Evolutionary conservation across 2,888 invertebrate species (phyloP).

Genomic region (Diachrysia chrysitis): DNA sequence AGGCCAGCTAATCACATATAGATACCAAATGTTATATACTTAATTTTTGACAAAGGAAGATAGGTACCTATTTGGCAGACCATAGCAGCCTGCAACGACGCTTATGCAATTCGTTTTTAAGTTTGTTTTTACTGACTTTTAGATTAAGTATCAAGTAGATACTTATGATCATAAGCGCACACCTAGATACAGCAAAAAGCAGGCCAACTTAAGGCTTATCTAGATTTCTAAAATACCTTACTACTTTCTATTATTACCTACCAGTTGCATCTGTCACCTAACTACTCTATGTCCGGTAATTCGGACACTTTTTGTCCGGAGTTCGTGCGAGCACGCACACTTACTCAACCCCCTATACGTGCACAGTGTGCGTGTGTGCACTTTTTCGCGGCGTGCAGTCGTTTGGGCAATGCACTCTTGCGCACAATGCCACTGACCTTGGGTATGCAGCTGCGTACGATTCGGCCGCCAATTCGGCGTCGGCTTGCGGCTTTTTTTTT

Average conservation of each 20-base stretch:
- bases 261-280: slow-evolving; percentile 10
- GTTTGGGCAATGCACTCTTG: slow-evolving; percentile 86
- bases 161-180: too few species aligned
- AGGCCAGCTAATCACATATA: too few species aligned
- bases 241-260: too few species aligned
- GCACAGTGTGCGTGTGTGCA: slow-evolving; percentile 63
- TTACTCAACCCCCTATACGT: slow-evolving; percentile 28
- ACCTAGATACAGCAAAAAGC: too few species aligned
- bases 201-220: too few species aligned
- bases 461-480: slow-evolving; percentile 65
- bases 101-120: too few species aligned
- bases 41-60: too few species aligned
- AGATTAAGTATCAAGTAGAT: too few species aligned
- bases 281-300: slow-evolving; percentile 74
- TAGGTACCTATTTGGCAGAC: too few species aligned
- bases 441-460: slow-evolving; percentile 82
- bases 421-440: slow-evolving; percentile 86
- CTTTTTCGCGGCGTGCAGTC: slow-evolving; percentile 78
- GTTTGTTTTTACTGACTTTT: too few species aligned
- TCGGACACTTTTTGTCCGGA: slow-evolving; percentile 82
- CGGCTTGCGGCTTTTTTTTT: slow-evolving; percentile 51
- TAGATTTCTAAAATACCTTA: neutral
- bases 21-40: too few species aligned
- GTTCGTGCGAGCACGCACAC: slow-evolving; percentile 60
- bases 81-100: too few species aligned